These are phyloP conservation scores for Urophycis tenuis DNA, from an alignment of 2,797 vertebrate species.

Conservation along the genomic window DNA sequence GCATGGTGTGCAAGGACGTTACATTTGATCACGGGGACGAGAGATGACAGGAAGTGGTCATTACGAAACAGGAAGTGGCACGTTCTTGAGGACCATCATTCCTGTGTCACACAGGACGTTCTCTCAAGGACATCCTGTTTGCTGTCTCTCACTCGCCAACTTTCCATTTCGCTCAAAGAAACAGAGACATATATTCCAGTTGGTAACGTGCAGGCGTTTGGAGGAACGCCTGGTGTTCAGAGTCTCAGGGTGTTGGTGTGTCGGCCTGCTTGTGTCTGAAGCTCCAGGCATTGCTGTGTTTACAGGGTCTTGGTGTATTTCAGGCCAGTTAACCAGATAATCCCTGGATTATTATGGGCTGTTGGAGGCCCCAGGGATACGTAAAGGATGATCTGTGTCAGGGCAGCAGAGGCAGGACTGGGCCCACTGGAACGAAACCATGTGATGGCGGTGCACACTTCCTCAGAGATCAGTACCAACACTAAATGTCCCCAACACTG, in stretches of 20 bases:
- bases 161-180: background rate
- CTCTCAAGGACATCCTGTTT: background rate
- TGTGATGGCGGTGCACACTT: too few relatives aligned
- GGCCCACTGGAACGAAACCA: too few relatives aligned
- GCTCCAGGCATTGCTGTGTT: too few relatives aligned
- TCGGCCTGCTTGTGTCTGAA: too few relatives aligned
- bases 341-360: background rate
- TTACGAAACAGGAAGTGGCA: background rate
- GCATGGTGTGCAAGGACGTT: background rate
- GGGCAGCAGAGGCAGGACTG: background rate
- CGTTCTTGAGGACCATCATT: background rate
- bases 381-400: background rate
- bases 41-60: background rate
- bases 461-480: background rate
- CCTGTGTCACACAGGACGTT: background rate
- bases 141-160: background rate
- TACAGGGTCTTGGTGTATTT: background rate
- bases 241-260: too few relatives aligned
- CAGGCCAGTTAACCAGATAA: background rate
- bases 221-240: too few relatives aligned
- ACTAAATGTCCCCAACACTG: background rate
- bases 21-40: background rate
- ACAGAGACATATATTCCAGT: background rate
- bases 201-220: background rate
- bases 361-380: background rate